Evolutionary conservation across 2,888 invertebrate species (phyloP).

Genomic region (Himalopsyche japonica): DNA sequence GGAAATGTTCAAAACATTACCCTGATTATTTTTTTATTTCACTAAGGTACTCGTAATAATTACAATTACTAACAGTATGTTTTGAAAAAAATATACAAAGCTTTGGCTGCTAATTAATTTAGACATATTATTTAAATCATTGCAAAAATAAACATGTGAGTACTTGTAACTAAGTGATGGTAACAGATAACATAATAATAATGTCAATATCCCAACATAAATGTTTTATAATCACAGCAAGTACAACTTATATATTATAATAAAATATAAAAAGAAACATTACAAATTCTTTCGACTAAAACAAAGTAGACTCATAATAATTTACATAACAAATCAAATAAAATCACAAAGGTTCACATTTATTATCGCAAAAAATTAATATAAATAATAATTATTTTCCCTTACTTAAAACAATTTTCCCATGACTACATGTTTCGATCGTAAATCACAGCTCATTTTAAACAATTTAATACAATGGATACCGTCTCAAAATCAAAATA

Average conservation of each 20-base stretch:
- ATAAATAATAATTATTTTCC: not conserved
- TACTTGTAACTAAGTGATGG: not conserved
- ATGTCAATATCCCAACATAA: not conserved
- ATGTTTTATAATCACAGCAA: not conserved
- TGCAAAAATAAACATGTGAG: not conserved
- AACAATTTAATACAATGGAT: no score
- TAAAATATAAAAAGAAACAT: not conserved
- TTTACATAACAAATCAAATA: not conserved
- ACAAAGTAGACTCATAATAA: not conserved
- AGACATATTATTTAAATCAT: not conserved
- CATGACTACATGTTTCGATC: not conserved
- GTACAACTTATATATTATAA: not conserved
- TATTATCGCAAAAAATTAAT: not conserved
- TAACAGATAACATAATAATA: not conserved
- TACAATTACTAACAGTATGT: not conserved
- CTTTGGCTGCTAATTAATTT: not conserved
- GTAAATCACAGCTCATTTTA: not conserved
- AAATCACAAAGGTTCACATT: not conserved
- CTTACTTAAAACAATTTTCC: not conserved
- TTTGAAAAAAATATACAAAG: not conserved
- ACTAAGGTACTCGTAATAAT: not conserved
- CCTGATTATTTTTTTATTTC: constrained; percentile 19
- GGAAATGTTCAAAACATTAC: constrained; percentile 28
- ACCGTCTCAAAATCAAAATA: no score
- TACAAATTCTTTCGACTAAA: not conserved